Evolutionary conservation across 2,113 vertebrate species (phyloP).

Genomic region (Dasyornis broadbenti): DNA sequence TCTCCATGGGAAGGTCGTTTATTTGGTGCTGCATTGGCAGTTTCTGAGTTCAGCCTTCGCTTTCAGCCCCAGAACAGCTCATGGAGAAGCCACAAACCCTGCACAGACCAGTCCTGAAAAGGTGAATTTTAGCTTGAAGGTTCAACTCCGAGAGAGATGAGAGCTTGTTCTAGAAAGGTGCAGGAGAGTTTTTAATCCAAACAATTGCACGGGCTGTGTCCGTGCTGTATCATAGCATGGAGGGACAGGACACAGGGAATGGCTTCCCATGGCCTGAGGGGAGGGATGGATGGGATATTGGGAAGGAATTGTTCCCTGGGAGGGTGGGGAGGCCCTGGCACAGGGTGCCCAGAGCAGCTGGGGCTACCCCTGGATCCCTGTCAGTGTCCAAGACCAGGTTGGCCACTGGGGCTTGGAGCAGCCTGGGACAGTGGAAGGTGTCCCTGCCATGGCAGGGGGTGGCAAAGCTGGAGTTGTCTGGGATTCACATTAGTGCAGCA

Average conservation of each 20-base stretch:
- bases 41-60: background rate
- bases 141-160: background rate
- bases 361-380: background rate
- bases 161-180: background rate
- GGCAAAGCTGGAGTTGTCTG: background rate
- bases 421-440: rapidly evolving
- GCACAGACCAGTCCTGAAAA: background rate
- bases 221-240: background rate
- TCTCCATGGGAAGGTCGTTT: background rate
- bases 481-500: background rate
- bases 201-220: background rate
- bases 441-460: background rate
- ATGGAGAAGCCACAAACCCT: background rate
- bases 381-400: background rate
- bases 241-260: background rate
- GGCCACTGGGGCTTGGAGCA: rapidly evolving
- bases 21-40: background rate
- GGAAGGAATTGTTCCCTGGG: background rate
- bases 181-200: background rate
- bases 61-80: background rate
- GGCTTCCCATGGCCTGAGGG: background rate
- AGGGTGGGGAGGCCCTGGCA: background rate
- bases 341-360: background rate
- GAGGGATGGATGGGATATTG: rapidly evolving
- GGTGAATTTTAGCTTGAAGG: background rate